Evolutionary conservation across 2,113 vertebrate species (phyloP), one percentile per base, ranked within the genome.

Genomic region (Geococcyx californianus): DNA sequence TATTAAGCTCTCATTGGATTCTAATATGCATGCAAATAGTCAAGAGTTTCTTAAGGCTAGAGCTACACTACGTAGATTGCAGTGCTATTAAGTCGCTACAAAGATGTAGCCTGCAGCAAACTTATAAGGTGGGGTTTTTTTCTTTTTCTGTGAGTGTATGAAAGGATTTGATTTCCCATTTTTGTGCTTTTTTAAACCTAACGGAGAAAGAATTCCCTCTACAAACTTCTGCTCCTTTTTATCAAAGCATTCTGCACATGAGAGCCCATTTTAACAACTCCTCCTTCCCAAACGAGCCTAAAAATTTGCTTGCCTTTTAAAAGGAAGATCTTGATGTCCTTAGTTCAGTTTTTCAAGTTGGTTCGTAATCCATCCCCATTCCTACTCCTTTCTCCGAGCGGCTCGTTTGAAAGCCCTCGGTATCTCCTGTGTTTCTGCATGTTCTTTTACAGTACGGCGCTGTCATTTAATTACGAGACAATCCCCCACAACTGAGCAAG

Each of bases 11-110:
- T 97, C 93, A 91, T 95, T 98, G 97, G 94, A 91, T 94, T 95
- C 95, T 97, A 97, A 98, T 97, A 98, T 95, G 96, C 96, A 97
- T 96, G 94, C 97, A 97, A 98, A 98, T 97, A 96, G 97, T 95
- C 80, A 74, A 97, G 98, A 90, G 94, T 98, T 97, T 98, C 97
- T 98, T 96, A 96, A 98, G 96, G 95, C 97, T 95, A 97, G 91
- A 49, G 70, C 75, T 93, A 93, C 94, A 59, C 93, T 91, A 28
- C 79, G 96, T 96, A 96, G 96, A 90, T 97, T 84, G 89, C 90
- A 96, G 82, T 66, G 70, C 90, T 88, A 73, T 94, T 95, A 96
- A 96, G 93, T 86, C 89, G 87, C 88, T 91, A 91, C 77, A 91
- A 95, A 96, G 87, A 94, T 94, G 36, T 76, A 84, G 87, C 96